These are phyloP conservation scores for Caracal caracal DNA, from an alignment of 2,113 vertebrate species.

Conservation along the genomic window DNA sequence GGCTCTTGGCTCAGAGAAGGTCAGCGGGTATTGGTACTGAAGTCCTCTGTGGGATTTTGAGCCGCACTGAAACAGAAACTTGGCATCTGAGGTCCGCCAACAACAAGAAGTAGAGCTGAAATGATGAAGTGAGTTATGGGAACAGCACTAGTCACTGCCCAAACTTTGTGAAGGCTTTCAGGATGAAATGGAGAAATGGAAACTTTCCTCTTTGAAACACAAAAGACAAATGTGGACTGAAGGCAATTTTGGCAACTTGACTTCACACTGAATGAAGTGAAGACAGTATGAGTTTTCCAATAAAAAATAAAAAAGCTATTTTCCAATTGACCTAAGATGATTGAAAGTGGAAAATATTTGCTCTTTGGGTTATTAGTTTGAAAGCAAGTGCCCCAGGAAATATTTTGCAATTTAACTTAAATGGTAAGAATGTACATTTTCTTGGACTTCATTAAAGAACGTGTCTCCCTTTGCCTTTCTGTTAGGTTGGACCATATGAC, in stretches of 20 bases:
- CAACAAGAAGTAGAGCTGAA: constrained; percentile 67
- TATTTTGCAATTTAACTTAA: constrained; percentile 72
- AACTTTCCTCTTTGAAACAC: constrained; percentile 63
- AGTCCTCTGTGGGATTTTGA: neutral
- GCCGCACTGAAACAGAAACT: neutral
- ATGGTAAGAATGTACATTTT: constrained; percentile 68
- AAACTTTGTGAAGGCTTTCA: constrained; percentile 59
- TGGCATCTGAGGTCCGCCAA: constrained; percentile 36
- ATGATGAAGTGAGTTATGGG: constrained; percentile 61
- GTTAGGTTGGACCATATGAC: neutral
- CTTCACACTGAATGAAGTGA: neutral
- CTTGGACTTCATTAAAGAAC: constrained; percentile 62
- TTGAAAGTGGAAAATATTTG: constrained; percentile 75
- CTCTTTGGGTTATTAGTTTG: constrained; percentile 73
- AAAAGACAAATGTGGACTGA: constrained; percentile 65
- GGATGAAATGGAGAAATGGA: constrained; percentile 51
- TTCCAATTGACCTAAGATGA: constrained; percentile 69
- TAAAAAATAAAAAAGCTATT: constrained; percentile 67
- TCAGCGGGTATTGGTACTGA: neutral
- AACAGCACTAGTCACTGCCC: constrained; percentile 3
- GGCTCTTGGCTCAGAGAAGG: neutral
- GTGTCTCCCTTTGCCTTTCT: constrained; percentile 43
- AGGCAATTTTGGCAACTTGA: constrained; percentile 56
- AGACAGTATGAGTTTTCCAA: constrained; percentile 57
- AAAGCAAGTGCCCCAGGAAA: constrained; percentile 60